These are phyloP conservation scores for Neoscelio sp. DNA, from an alignment of 2,888 invertebrate species.

Conservation along the genomic window DNA sequence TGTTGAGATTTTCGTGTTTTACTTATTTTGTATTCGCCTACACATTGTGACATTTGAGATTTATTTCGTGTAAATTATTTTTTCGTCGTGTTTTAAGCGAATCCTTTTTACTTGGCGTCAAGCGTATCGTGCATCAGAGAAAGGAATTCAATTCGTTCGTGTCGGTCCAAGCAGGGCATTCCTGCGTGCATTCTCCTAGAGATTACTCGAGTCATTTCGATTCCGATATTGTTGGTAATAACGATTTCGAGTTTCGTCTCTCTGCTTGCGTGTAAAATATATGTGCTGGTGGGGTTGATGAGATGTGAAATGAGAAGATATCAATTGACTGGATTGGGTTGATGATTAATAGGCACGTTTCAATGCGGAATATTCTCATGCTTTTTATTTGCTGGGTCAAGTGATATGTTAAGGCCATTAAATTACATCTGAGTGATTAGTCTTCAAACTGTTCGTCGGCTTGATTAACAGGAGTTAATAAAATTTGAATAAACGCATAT, in stretches of 20 bases:
- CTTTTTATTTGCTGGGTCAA: too few relatives aligned
- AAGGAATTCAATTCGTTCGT: slow-evolving; percentile 68
- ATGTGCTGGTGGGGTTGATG: neutral
- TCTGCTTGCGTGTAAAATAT: neutral
- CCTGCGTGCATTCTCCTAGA: slow-evolving; percentile 72
- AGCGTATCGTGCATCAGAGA: slow-evolving; percentile 68
- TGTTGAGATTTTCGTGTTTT: slow-evolving; percentile 20
- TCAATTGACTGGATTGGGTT: too few relatives aligned
- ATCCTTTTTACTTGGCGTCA: slow-evolving; percentile 67
- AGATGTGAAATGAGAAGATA: neutral
- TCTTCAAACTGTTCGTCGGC: too few relatives aligned
- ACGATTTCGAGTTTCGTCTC: slow-evolving; percentile 40
- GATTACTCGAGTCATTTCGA: slow-evolving; percentile 72
- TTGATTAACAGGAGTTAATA: too few relatives aligned
- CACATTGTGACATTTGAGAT: slow-evolving; percentile 64
- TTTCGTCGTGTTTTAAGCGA: slow-evolving; percentile 62
- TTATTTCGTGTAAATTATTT: slow-evolving; percentile 67
- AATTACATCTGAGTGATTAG: too few relatives aligned
- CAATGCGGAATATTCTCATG: too few relatives aligned
- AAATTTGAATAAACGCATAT: too few relatives aligned
- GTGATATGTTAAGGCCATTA: too few relatives aligned
- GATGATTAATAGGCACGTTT: too few relatives aligned
- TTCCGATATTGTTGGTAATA: slow-evolving; percentile 67
- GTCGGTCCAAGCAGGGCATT: slow-evolving; percentile 68
- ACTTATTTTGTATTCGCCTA: slow-evolving; percentile 52